A percentile compares a stretch with the other conserved stretches of the same genome.
phyloP scores from a whole-genome alignment of 2,888 invertebrate genomes.

The Chelonus formosanus region DNA sequence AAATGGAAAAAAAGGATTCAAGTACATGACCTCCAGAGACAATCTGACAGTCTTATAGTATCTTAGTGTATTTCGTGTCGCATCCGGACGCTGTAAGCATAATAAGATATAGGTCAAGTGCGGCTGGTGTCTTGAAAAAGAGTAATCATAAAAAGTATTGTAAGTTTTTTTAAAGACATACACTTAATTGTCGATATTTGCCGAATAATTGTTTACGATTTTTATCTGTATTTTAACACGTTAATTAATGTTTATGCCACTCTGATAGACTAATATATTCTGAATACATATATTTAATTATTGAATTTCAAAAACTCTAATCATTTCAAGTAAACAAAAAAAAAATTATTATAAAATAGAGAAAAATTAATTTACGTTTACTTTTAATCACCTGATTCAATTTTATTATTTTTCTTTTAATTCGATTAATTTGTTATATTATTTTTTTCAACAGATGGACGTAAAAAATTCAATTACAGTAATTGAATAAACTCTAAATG shows the following conservation, averaged over 20 bases:
- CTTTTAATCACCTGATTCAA: too few relatives aligned
- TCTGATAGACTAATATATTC: too few relatives aligned
- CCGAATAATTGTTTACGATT: constrained; percentile 8
- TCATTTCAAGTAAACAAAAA: too few relatives aligned
- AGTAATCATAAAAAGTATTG: constrained; percentile 21
- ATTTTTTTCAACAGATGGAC: too few relatives aligned
- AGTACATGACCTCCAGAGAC: constrained; percentile 29
- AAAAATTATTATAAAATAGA: too few relatives aligned
- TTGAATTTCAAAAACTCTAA: too few relatives aligned
- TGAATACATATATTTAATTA: too few relatives aligned
- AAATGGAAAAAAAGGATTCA: constrained; percentile 11
- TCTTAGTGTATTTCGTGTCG: constrained; percentile 45
- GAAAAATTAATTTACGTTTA: too few relatives aligned
- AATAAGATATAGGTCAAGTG: constrained; percentile 65
- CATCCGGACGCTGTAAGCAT: constrained; percentile 62
- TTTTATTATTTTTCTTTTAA: too few relatives aligned
- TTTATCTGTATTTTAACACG: too few relatives aligned
- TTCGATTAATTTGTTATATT: too few relatives aligned
- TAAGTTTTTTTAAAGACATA: not conserved
- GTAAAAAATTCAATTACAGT: not conserved
- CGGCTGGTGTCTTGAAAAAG: constrained; percentile 60
- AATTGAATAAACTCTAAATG: not conserved
- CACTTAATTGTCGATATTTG: not conserved
- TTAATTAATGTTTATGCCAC: too few relatives aligned
- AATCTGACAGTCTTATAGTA: constrained; percentile 32